Evolutionary conservation across 2,888 invertebrate genomes (phyloP), one percentile per base, ranked within the genome.

Genomic region (Hanleya hanleyi): DNA sequence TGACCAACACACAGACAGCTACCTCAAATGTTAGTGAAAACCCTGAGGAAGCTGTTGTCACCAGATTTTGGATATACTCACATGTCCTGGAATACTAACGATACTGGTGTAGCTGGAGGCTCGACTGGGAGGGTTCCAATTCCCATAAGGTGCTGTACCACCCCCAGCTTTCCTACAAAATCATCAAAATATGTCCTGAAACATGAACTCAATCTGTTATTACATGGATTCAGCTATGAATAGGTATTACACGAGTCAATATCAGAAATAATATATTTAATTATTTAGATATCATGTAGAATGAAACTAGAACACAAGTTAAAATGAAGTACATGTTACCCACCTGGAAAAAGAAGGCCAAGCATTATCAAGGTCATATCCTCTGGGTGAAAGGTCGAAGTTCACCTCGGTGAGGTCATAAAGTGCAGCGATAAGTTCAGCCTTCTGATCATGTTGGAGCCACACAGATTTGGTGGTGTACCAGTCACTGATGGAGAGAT

Each of bases 321-420:
- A n/a, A n/a, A n/a, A n/a, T n/a, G n/a, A n/a, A n/a, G n/a, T n/a
- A n/a, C n/a, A n/a, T n/a, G n/a, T n/a, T n/a, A n/a, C 82, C 78
- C 83, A 91, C 91, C 88, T 88, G 67, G 91, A 87, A 85, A 90
- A 91, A 64, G 90, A 89, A 18, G 91, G 91, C 91, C 91, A 91
- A 3, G 88, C 83, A 71, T 86, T 86, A 80, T 91, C 91, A 71
- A 91, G 87, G 82, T 91, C 91, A 80, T 90, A 89, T 71, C 90
- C 90, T 72, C 86, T 81, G 29, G 91, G 87, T 66, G 88, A 84
- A 71, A 91, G 88, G 85, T 91, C 91, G 88, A 91, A 91, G 75
- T 89, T 84, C 12, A 91, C 71, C 67, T 90, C 90, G 78, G 89
- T 91, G 38, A 91, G 86, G 81, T 91, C 91, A 84, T 91, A 91